Evolutionary conservation across 2,797 vertebrate genomes (phyloP), one percentile per base, ranked within the genome.

Genomic region (Siniperca undulata): DNA sequence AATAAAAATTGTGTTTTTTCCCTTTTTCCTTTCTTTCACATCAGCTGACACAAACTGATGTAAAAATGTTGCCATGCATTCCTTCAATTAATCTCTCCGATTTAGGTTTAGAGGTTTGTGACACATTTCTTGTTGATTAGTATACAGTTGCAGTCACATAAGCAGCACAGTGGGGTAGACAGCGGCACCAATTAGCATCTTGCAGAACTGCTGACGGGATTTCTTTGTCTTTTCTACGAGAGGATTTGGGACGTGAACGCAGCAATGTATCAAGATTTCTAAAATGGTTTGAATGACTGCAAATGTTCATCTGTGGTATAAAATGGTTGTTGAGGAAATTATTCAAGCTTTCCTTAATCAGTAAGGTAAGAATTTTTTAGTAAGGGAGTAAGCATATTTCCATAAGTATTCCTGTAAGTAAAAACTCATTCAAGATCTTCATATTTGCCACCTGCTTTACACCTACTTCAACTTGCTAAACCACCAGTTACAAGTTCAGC

Each of bases 61-160:
- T 50, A 7, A 46, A 72, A 71, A 42, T 2, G 8, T 13, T 24
- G 17, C 14, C 55, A 14, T 58, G 42, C 55, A 14, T 42, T 55
- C 62, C 60, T 60, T 19, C 7, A 53, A 24, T 9, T 10, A 30
- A 24, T 27, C 22, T 30, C 61, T 64, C 67, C 50, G 72, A 71
- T 70, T 82, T 56, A n/a, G n/a, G 74, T 81, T 77, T 69, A 52
- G 44, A 69, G 40, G 69, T 76, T 64, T 55, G 80, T 59, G 74
- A 85, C 77, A 66, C 67, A n/a, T 55, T 74, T 78, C 42, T 16
- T 68, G 36, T 72, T 60, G 66, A 22, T 78, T 59, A 17, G 38
- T 85, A 62, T 83, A 80, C 81, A 85, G 68, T 65, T 46, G 55
- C 65, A 74, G 72, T 16, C 61, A 56, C 71, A 75, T 56, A 38